Evolutionary conservation across 2,888 invertebrate species (phyloP).

Genomic region (Teleogryllus oceanicus): DNA sequence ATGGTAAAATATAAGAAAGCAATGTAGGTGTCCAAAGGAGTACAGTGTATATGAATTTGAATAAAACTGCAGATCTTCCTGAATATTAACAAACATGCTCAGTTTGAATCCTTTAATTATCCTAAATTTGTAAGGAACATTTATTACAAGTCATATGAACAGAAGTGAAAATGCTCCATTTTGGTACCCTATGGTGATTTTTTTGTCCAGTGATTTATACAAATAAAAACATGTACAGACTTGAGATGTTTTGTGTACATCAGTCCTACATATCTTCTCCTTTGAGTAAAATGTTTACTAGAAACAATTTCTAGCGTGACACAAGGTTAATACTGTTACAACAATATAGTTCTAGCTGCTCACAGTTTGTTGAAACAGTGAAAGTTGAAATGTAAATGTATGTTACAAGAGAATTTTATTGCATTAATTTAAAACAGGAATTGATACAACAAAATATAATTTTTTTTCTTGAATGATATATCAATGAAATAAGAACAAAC

Average conservation of each 20-base stretch:
- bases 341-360: neutral
- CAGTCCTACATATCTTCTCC: neutral
- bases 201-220: neutral
- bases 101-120: neutral
- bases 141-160: neutral
- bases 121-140: neutral
- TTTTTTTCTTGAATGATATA: neutral
- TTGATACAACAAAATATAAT: neutral
- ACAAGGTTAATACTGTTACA: neutral
- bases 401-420: slow-evolving; percentile 2
- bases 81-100: neutral
- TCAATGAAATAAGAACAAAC: neutral
- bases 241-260: neutral
- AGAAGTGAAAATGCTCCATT: neutral
- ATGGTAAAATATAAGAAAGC: neutral
- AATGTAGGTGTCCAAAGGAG: neutral
- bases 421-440: neutral
- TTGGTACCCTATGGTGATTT: neutral
- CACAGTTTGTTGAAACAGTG: neutral
- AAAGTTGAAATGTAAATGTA: no score
- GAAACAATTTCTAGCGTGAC: neutral
- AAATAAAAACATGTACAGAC: neutral
- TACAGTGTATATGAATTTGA: neutral
- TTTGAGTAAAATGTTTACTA: neutral
- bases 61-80: neutral